phyloP scores from a whole-genome alignment of 2,797 vertebrate genomes.

The Mionectes olivaceus region DNA sequence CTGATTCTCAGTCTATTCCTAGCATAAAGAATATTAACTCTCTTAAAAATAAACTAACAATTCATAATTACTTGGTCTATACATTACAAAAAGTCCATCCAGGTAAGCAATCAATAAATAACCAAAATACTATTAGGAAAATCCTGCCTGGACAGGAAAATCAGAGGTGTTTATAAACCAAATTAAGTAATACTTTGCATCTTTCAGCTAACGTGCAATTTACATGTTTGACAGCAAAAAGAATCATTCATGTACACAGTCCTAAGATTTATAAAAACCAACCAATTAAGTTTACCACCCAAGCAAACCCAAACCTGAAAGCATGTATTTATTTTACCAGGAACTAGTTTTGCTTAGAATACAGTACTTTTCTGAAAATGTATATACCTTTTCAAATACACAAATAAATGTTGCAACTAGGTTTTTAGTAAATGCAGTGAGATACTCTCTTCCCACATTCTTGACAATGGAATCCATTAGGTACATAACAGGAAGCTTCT shows the following conservation, averaged over 20 bases:
- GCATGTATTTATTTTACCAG: slow-evolving; percentile 79
- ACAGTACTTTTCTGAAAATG: slow-evolving; percentile 76
- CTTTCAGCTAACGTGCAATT: neutral
- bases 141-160: neutral
- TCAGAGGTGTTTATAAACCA: neutral
- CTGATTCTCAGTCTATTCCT: neutral
- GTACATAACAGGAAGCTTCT: slow-evolving; percentile 99
- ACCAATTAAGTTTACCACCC: slow-evolving; percentile 29
- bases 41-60: neutral
- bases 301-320: slow-evolving; percentile 73
- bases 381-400: slow-evolving; percentile 99
- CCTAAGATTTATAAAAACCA: neutral
- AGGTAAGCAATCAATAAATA: neutral
- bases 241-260: neutral
- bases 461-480: slow-evolving; percentile 99
- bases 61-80: neutral
- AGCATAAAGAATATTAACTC: neutral
- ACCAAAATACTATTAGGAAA: neutral
- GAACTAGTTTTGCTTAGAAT: slow-evolving; percentile 60
- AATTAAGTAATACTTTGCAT: neutral
- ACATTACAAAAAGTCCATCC: neutral
- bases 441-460: slow-evolving; percentile 99
- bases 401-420: slow-evolving; percentile 99
- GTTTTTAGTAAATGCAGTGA: slow-evolving; percentile 99
- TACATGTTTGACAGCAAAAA: neutral